Percentiles rank a stretch among this genome's conserved stretches.
These are phyloP conservation scores for Tetramorium bicarinatum DNA, from an alignment of 2,888 invertebrate genomes.

Conservation along the genomic window DNA sequence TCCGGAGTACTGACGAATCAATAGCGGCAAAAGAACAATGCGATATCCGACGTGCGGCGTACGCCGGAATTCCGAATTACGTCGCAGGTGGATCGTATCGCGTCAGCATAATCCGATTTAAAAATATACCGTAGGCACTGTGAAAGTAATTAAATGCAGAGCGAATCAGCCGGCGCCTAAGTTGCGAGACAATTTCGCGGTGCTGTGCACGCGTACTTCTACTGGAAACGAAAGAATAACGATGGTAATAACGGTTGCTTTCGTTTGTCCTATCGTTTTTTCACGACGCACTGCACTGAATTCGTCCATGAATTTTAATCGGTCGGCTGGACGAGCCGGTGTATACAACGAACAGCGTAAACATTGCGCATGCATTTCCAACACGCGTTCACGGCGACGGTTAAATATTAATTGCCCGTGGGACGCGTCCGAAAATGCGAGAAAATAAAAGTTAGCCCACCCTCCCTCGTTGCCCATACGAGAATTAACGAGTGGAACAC, in stretches of 20 bases:
- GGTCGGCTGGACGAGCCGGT: slow-evolving; percentile 41
- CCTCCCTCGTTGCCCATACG: not conserved
- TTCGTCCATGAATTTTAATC: slow-evolving; percentile 68
- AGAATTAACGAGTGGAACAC: slow-evolving; percentile 52
- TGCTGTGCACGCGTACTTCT: slow-evolving; percentile 3
- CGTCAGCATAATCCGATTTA: slow-evolving; percentile 44
- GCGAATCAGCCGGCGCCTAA: slow-evolving; percentile 45
- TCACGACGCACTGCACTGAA: slow-evolving; percentile 26
- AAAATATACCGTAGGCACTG: slow-evolving; percentile 27
- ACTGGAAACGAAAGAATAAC: slow-evolving; percentile 18
- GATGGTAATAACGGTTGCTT: slow-evolving; percentile 42
- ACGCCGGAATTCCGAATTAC: slow-evolving; percentile 26
- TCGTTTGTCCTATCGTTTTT: not conserved
- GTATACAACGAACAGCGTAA: slow-evolving; percentile 45
- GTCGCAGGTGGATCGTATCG: slow-evolving; percentile 11
- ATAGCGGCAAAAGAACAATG: not conserved
- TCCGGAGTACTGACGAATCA: not conserved
- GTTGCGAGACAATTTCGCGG: slow-evolving; percentile 55
- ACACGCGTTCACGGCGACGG: slow-evolving; percentile 16
- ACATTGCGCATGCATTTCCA: slow-evolving; percentile 52
- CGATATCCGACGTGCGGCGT: slow-evolving; percentile 6
- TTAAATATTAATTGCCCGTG: slow-evolving; percentile 70
- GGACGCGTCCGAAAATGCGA: slow-evolving; percentile 53
- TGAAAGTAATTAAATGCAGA: slow-evolving; percentile 52
- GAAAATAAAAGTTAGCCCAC: slow-evolving; percentile 28